These are phyloP conservation scores for Candoia aspera DNA, from an alignment of 2,113 vertebrate genomes.

Conservation along the genomic window DNA sequence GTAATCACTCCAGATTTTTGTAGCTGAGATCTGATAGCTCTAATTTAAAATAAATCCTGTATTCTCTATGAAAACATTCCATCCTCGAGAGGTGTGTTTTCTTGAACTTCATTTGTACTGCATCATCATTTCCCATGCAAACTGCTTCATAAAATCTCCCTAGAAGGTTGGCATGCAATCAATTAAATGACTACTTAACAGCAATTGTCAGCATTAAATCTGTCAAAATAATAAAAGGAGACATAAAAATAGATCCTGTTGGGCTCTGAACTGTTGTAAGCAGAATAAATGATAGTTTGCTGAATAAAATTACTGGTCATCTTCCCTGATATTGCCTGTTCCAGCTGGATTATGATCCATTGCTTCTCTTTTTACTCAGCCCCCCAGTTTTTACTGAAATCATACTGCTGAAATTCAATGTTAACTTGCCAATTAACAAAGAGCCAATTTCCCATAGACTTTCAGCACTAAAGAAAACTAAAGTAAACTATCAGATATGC, in stretches of 20 bases:
- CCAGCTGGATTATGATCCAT: neutral
- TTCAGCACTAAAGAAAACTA: neutral
- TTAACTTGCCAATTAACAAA: neutral
- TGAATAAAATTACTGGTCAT: neutral
- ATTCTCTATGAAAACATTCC: neutral
- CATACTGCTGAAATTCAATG: neutral
- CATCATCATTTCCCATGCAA: conserved; percentile 44
- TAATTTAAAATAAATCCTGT: conserved; percentile 6
- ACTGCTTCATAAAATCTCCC: conserved; percentile 43
- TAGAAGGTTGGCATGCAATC: conserved; percentile 36
- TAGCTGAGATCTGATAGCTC: neutral
- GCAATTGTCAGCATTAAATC: neutral
- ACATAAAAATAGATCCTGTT: neutral
- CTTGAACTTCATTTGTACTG: conserved; percentile 14
- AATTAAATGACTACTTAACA: neutral
- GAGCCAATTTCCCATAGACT: neutral
- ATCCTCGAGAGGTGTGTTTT: conserved; percentile 9
- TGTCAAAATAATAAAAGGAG: neutral
- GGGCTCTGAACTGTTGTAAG: neutral
- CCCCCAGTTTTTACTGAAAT: neutral
- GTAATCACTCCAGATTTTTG: neutral
- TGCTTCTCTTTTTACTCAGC: neutral
- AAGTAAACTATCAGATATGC: neutral
- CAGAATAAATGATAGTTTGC: neutral
- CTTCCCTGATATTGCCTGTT: neutral